Conservation (phyloP, 2,888 invertebrate species). For the Geotrupes spiniger region DNA sequence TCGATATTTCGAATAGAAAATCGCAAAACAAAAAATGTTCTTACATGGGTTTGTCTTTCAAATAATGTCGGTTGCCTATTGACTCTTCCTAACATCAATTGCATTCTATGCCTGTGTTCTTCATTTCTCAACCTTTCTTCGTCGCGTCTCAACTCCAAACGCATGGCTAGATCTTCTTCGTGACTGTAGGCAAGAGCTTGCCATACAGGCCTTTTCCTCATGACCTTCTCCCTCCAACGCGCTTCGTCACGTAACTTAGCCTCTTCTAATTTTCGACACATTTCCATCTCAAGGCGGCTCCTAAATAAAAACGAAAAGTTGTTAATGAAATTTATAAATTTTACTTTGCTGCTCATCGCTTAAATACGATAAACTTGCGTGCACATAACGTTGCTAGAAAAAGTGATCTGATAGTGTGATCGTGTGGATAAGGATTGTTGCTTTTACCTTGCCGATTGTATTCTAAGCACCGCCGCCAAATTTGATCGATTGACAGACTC, state of each 20-base stretch:
- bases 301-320: conserved; percentile 42
- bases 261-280: conserved; percentile 58
- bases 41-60: conserved; percentile 65
- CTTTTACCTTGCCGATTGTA: conserved; percentile 57
- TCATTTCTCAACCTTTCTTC: conserved; percentile 67
- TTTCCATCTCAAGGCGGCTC: conserved; percentile 62
- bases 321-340: not conserved
- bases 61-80: conserved; percentile 69
- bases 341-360: too few species aligned
- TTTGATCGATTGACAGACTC: conserved; percentile 59
- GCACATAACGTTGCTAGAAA: too few species aligned
- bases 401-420: too few species aligned
- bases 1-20: too few species aligned
- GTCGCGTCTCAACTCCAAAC: conserved; percentile 63
- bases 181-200: conserved; percentile 63
- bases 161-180: conserved; percentile 66
- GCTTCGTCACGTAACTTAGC: conserved; percentile 58
- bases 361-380: too few species aligned
- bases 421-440: too few species aligned
- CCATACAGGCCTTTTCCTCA: conserved; percentile 69
- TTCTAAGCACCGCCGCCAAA: conserved; percentile 65
- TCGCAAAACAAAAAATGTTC: too few species aligned
- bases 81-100: conserved; percentile 68
- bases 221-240: conserved; percentile 58
- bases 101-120: conserved; percentile 69